phyloP scores from a whole-genome alignment of 64 coral and sea anemone species.

The Platygyra sinensis region DNA sequence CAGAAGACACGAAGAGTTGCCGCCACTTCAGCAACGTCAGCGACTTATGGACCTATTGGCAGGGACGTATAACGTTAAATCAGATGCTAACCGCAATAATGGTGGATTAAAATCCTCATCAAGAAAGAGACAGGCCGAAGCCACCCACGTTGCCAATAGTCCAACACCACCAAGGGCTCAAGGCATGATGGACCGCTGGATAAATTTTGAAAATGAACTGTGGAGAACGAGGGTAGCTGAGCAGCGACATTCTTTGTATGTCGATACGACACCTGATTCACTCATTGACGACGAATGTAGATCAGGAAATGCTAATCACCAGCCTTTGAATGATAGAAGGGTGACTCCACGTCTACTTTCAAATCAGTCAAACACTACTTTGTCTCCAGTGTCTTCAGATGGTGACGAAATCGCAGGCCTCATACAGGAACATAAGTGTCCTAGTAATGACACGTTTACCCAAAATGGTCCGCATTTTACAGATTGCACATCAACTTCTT shows the following conservation, averaged over 20 bases:
- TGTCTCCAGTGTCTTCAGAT: neutral
- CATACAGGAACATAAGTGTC: neutral
- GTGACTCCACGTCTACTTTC: neutral
- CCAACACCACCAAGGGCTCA: neutral
- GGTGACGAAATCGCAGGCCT: neutral
- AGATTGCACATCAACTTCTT: too few species aligned
- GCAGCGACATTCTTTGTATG: neutral
- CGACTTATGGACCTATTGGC: neutral
- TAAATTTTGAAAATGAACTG: neutral
- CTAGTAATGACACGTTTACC: neutral
- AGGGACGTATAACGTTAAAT: neutral
- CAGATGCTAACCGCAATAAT: neutral
- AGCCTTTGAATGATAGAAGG: neutral
- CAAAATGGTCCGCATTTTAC: neutral
- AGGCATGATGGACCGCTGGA: too few species aligned
- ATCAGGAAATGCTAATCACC: neutral
- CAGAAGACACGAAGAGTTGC: neutral
- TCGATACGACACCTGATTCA: neutral
- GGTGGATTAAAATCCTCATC: neutral
- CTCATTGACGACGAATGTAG: neutral
- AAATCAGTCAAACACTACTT: neutral
- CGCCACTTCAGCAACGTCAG: neutral
- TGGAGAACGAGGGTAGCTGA: neutral
- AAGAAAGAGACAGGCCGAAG: neutral
- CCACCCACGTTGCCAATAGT: neutral